These are phyloP conservation scores for Amblyteles armatorius DNA, from an alignment of 2,888 invertebrate genomes.

Conservation along the genomic window DNA sequence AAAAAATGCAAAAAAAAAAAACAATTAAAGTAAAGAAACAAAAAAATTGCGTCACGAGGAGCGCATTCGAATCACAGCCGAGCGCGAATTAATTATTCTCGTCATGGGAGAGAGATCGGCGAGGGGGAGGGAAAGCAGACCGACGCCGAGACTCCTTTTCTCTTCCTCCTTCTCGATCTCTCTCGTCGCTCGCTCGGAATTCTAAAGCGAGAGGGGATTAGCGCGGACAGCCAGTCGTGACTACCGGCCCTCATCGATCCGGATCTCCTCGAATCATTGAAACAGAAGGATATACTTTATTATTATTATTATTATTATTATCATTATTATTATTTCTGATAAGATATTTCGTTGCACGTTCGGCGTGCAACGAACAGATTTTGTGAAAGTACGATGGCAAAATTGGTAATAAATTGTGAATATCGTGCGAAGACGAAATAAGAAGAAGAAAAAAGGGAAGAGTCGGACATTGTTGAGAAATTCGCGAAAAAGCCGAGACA, in stretches of 20 bases:
- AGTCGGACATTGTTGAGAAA: background rate
- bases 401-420: background rate
- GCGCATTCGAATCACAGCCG: slow-evolving; percentile 40
- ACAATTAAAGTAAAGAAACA: background rate
- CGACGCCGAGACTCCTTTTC: slow-evolving; percentile 41
- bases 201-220: slow-evolving; percentile 30
- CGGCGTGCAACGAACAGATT: background rate
- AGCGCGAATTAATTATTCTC: slow-evolving; percentile 54
- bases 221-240: slow-evolving; percentile 20
- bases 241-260: slow-evolving; percentile 43
- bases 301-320: background rate
- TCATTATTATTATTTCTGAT: background rate
- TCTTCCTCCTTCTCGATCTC: slow-evolving; percentile 32
- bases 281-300: slow-evolving; percentile 8
- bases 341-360: background rate
- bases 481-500: background rate
- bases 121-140: slow-evolving; percentile 11
- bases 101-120: slow-evolving; percentile 33
- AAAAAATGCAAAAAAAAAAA: background rate
- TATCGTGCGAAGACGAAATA: background rate
- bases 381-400: background rate
- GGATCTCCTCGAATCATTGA: slow-evolving; percentile 47
- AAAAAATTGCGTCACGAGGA: slow-evolving; percentile 20
- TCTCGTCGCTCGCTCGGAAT: slow-evolving; percentile 43
- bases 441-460: background rate